These are phyloP conservation scores for Abscondita cerata DNA, from an alignment of 2,888 invertebrate genomes.

Conservation along the genomic window DNA sequence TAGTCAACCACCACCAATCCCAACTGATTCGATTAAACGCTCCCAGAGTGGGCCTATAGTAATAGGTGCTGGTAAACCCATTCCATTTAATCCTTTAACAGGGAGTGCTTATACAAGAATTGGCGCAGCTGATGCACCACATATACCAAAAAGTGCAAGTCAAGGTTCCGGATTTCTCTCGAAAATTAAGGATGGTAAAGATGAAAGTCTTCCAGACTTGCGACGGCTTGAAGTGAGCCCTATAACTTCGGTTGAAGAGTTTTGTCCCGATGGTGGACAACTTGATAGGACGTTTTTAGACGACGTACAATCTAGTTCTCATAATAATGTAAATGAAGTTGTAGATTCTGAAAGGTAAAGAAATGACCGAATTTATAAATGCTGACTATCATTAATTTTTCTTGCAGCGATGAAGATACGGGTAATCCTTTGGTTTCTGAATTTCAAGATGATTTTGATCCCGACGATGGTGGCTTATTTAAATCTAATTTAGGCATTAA, in stretches of 20 bases:
- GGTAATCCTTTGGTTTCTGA: constrained; percentile 83
- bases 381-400: not conserved
- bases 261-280: constrained; percentile 77
- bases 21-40: constrained; percentile 54
- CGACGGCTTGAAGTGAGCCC: constrained; percentile 52
- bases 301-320: constrained; percentile 62
- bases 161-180: constrained; percentile 53
- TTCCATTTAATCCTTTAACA: constrained; percentile 52
- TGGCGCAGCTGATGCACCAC: constrained; percentile 30
- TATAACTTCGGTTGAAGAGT: constrained; percentile 71
- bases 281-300: constrained; percentile 79
- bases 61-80: constrained; percentile 58
- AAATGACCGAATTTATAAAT: not conserved
- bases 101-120: constrained; percentile 27
- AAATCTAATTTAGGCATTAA: constrained; percentile 42
- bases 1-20: constrained; percentile 59
- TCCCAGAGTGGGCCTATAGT: constrained; percentile 59
- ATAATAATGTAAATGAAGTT: constrained; percentile 55
- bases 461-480: constrained; percentile 65
- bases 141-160: constrained; percentile 50
- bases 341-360: constrained; percentile 65
- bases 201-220: constrained; percentile 51
- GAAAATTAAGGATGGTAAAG: constrained; percentile 52
- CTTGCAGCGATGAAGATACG: constrained; percentile 70
- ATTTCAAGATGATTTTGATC: constrained; percentile 84